Base-by-base conservation (phyloP, 2,113 vertebrate species). In the Aramus guarauna region DNA sequence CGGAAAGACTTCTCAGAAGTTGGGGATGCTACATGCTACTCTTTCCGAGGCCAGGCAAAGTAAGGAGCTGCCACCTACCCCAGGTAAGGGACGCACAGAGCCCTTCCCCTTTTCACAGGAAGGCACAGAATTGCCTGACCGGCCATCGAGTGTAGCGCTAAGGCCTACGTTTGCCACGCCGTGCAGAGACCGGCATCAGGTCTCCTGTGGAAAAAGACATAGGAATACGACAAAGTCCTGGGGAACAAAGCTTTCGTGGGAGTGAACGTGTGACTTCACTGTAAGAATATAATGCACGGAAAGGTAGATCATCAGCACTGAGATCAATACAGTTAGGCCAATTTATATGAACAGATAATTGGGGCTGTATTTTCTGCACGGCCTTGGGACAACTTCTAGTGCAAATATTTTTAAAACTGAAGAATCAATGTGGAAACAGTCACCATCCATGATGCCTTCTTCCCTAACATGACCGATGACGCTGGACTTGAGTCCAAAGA, bases 91-190 rank as follows among this genome's bases (percentile, higher is more conserved):
- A 37, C 9, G 14, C 32, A n/a, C 0, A 8, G 15, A 9, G 37
- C 15, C 29, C 15, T 23, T 5, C 39, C 22, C n/a, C 29, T 36
- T 37, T 27, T 27, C 62, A 20, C 29, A 76, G n/a, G 50, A 23
- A n/a, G 29, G 4, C n/a, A 36, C 3, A 12, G 12, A 21, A 4
- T 6, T 7, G 21, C 45, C 32, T 6, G 16, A 37, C 14, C 21
- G 55, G 17, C 36, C 18, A 24, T 20, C 50, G 19, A 7, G 32
- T 1, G 27, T 18, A 14, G 6, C 4, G 11, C 1, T 0, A 64
- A 29, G 16, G 37, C 27, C 23, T 34, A 5, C 19, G 9, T 11
- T 43, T 15, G 58, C 32, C 21, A 9, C 0, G 6, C 47, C 13
- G 23, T 29, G 48, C 4, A 0, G 37, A 8, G 47, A 19, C 20